Evolutionary conservation across 2,888 invertebrate species (phyloP).

Genomic region (Drosophila neutralis): DNA sequence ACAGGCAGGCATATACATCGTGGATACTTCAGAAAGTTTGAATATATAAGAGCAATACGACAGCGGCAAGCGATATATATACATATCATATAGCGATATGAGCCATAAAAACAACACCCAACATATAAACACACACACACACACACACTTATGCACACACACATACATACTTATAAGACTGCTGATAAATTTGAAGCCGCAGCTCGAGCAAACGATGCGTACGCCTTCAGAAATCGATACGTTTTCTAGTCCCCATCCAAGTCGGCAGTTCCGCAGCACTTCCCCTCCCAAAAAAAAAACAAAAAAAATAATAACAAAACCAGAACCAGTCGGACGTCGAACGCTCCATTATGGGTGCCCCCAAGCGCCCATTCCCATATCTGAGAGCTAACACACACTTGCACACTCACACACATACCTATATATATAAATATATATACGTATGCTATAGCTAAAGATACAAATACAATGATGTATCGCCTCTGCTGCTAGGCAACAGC

Average conservation of each 20-base stretch:
- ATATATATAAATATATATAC: neutral
- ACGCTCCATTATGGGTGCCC: constrained; percentile 67
- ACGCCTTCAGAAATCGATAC: constrained; percentile 75
- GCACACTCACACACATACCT: constrained; percentile 1
- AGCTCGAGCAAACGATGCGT: constrained; percentile 59
- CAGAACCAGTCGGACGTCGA: constrained; percentile 63
- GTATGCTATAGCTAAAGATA: constrained; percentile 36
- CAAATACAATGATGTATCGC: constrained; percentile 33
- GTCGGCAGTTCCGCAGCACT: constrained; percentile 22
- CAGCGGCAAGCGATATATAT: constrained; percentile 18
- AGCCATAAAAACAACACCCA: constrained; percentile 16
- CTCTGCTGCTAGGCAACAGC: constrained; percentile 37
- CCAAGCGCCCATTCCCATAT: constrained; percentile 65
- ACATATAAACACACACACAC: constrained; percentile 6
- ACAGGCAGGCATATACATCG: constrained; percentile 4
- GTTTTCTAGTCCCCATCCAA: constrained; percentile 61
- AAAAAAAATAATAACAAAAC: constrained; percentile 35
- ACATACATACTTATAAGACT: constrained; percentile 24
- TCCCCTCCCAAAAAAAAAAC: neutral
- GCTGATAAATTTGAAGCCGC: constrained; percentile 59
- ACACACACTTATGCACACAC: neutral
- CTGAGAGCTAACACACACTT: constrained; percentile 33
- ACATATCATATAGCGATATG: constrained; percentile 23
- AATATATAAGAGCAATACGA: constrained; percentile 49
- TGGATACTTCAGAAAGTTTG: constrained; percentile 60